Evolutionary conservation across 1,140 invertebrate genomes (phyloP), one percentile per base, ranked within the genome.

Genomic region (Bombus turneri): DNA sequence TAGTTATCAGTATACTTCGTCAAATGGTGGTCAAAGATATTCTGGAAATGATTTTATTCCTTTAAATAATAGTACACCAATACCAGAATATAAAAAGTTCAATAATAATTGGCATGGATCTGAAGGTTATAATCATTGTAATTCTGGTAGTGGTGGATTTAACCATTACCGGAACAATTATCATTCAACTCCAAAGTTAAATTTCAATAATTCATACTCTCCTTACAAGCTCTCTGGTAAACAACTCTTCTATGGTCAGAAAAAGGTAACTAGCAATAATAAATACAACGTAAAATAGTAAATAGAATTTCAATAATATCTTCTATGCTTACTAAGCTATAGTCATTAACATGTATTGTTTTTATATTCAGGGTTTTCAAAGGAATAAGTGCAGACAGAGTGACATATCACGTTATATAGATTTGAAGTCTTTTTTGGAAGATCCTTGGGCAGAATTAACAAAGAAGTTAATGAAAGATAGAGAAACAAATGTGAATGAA

Each of bases 391-490:
- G 66, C 9, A 85, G 73, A 81, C 83, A 86, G 4, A 28, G 73
- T 22, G 59, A 92, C 47, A 87, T 93, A 87, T 86, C 89, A 8
- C 57, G 37, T 1, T 93, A 91, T 43, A 10, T 93, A 53, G 86
- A 93, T 81, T 39, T 92, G 8, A 72, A 75, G 75, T 92, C 91
- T 8, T 91, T 91, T 73, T 86, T 93, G 28, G 92, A 93, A 78
- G 92, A 93, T 88, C 93, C 93, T 15, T 93, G 93, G 93, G 81
- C 81, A 68, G 83, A 92, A 47, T 80, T 93, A 69, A 68, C 81
- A 13, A 71, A 82, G 53, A 88, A 91, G 28, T 81, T 88, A 31
- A 83, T 75, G 57, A 39, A 86, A 64, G 73, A 53, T 0, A 69
- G 62, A 71, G 75, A 43, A 31, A 37, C 37, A 22, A 69, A 69